Evolutionary conservation across 2,797 vertebrate genomes (phyloP), one percentile per base, ranked within the genome.

Genomic region (Melanotaenia pygmaea): DNA sequence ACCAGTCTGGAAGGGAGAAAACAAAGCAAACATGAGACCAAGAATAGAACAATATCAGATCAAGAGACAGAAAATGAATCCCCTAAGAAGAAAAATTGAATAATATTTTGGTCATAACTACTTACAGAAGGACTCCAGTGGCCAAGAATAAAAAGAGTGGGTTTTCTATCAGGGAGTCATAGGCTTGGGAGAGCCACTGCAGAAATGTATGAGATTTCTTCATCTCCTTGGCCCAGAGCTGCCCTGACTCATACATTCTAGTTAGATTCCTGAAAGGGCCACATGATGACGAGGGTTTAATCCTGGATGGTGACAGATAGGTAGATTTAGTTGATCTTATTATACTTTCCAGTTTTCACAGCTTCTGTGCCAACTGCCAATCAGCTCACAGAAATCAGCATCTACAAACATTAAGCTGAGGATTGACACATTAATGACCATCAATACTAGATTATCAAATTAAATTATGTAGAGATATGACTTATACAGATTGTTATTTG

Each of bases 241-340:
- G 92, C 59, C 88, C 91, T 0, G 96, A 92, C 30, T 91, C 18
- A 1, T 94, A 95, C 91, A 98, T 96, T 24, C 88, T 94, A 58
- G 84, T 67, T 40, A 94, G 77, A 6, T 82, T 94, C 74, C 85
- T 94, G 89, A 98, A 98, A 1, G 97, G 97, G 24, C 97, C 97
- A 0, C 97, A 98, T 0, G 3, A 68, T 63, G 83, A 60, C 0
- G 96, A 97, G 0, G 97, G 97, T 83, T 59, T 94, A 63, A 94
- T 90, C 77, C 97, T 97, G 81, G 43, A 10, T 32, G 16, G 20
- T 2, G 16, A 58, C 20, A 70, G 12, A 57, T 24, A 34, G 35
- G 40, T 30, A 35, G 13, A 38, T 57, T 43, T 47, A 45, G 51
- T 24, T 24, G 3, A 54, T 10, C 20, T 22, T 50, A 10, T 18